These are phyloP conservation scores for Epizoanthus rinbou DNA, from an alignment of 92 coral and sea anemone genomes.

Conservation along the genomic window DNA sequence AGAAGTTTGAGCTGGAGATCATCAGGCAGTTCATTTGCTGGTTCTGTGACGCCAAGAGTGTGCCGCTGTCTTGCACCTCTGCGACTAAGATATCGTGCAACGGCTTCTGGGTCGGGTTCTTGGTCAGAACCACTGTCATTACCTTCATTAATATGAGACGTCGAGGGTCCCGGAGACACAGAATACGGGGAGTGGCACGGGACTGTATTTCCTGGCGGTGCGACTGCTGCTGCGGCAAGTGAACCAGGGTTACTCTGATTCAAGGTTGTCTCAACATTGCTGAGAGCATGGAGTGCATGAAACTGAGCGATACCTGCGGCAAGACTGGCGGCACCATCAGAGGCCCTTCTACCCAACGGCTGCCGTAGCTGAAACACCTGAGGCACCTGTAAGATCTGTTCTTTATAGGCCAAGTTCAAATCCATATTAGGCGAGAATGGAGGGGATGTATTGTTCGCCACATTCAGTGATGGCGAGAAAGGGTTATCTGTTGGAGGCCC, in stretches of 20 bases:
- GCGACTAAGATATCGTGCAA: constrained; percentile 87
- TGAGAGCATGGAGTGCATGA: constrained; percentile 84
- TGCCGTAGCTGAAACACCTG: constrained; percentile 83
- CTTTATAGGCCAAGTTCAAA: constrained; percentile 82
- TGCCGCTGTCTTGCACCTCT: constrained; percentile 96
- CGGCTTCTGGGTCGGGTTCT: constrained; percentile 97
- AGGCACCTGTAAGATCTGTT: constrained; percentile 91
- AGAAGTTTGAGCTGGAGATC: constrained; percentile 85
- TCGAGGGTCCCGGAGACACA: constrained; percentile 87
- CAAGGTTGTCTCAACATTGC: constrained; percentile 57
- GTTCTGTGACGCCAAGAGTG: constrained; percentile 83
- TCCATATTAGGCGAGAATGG: constrained; percentile 86
- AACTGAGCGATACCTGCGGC: constrained; percentile 98
- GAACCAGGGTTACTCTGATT: constrained; percentile 77
- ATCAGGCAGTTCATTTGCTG: constrained; percentile 89
- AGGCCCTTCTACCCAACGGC: constrained; percentile 91
- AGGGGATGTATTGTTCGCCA: constrained; percentile 61
- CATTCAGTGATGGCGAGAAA: constrained; percentile 53
- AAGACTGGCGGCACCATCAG: constrained; percentile 93
- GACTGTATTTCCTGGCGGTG: constrained; percentile 46
- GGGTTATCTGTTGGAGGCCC: constrained; percentile 49
- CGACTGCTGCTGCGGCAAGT: constrained; percentile 63
- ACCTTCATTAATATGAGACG: constrained; percentile 88
- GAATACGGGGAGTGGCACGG: constrained; percentile 61
- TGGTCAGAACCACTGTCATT: constrained; percentile 99